Conservation (phyloP, 2,113 vertebrate species). For the Gallinago jamesoni region DNA sequence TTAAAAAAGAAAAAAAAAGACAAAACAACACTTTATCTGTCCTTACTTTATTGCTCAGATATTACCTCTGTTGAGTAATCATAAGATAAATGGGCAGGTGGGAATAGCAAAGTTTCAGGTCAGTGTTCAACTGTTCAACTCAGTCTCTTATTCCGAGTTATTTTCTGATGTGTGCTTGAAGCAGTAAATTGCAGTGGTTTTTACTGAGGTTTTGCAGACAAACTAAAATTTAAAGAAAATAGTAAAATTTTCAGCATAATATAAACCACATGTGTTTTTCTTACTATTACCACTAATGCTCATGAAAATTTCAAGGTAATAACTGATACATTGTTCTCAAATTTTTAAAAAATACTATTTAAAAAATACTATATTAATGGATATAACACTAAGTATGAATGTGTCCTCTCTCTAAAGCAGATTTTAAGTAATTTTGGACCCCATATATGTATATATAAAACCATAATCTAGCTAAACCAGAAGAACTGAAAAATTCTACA, state of each 20-base stretch:
- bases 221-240: neutral
- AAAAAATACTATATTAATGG: neutral
- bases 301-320: neutral
- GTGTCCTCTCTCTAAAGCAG: neutral
- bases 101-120: neutral
- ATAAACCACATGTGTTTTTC: fast-evolving
- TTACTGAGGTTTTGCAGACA: neutral
- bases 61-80: neutral
- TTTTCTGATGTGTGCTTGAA: neutral
- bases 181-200: neutral
- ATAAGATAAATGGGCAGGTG: neutral
- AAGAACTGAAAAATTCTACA: neutral
- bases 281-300: neutral
- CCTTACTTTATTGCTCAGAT: neutral
- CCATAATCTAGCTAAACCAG: neutral
- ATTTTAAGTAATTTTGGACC: neutral
- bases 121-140: neutral
- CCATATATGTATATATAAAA: neutral
- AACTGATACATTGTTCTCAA: neutral
- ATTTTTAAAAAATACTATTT: neutral
- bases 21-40: neutral
- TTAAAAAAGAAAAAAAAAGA: neutral
- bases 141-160: neutral
- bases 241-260: neutral
- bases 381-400: neutral